Base-by-base conservation (phyloP, 2,113 vertebrate species). In the Guaruba guarouba region DNA sequence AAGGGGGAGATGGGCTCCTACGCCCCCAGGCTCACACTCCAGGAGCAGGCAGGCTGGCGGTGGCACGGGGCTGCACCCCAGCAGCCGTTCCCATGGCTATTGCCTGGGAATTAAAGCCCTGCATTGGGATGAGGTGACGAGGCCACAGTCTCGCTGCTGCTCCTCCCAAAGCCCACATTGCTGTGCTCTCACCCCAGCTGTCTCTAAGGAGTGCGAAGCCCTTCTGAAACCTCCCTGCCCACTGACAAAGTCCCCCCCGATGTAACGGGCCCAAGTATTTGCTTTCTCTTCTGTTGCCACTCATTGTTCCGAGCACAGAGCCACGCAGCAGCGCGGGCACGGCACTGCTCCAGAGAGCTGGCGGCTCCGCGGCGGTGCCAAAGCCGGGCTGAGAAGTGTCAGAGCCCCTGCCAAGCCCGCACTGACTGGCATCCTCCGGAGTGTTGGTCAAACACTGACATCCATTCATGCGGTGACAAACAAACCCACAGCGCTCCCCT, bases 11-110 rank as follows among this genome's bases (percentile, higher is more conserved):
- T 1, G 3, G 18, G 44, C 25, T 24, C 33, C 51, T 29, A 57
- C 33, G 15, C 54, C 4, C 46, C 6, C 3, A 0, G 0, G 3
- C 46, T 20, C 7, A 0, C 7, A 9, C 22, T 35, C 33, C 33
- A 59, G 33, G 57, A 35, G 22, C 33, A 59, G 33, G 57, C 22
- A 59, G 57, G 57, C 20, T 23, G 57, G 33, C 24, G 57, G 22
- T 15, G 22, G 10, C 4, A 1, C 43, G 3, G 41, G 27, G 39
- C 41, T 17, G 13, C 1, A 5, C 41, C 39, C 51, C 48, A 6
- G 27, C 28, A 3, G n/a, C 2, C 29, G 9, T 39, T 55, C 59
- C 78, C 7, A 1, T 3, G 20, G 37, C 59, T 59, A 31, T 59
- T 31, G n/a, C 28, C 11, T 1, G 6, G 66, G 67, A 74, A 37